Percentiles rank a stretch among this genome's conserved stretches.
Conservation (phyloP, 2,113 vertebrate genomes). For the Thamnophis sirtalis region DNA sequence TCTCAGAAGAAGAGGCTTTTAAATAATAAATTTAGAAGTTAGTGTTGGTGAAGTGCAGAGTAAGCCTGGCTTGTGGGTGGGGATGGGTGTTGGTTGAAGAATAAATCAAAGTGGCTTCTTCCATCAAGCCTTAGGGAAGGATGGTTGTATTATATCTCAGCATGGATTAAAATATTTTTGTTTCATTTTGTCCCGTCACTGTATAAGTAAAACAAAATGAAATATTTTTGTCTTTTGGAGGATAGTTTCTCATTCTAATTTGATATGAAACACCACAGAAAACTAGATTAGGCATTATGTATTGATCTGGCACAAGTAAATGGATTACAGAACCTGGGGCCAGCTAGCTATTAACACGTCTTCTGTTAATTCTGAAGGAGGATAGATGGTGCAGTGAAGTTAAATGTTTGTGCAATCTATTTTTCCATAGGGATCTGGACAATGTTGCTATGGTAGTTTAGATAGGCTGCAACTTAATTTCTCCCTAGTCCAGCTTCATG, state of each 20-base stretch:
- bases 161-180: neutral
- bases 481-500: slow-evolving; percentile 1
- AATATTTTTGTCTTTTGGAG: neutral
- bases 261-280: neutral
- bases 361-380: neutral
- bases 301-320: neutral
- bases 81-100: neutral
- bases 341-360: neutral
- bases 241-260: neutral
- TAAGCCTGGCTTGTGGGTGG: neutral
- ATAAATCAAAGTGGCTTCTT: neutral
- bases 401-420: neutral
- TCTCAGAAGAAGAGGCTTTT: neutral
- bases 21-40: neutral
- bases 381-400: neutral
- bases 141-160: too few species aligned
- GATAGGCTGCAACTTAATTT: slow-evolving; percentile 11
- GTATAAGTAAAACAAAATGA: neutral
- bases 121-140: neutral
- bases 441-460: fast-evolving
- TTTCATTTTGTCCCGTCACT: neutral
- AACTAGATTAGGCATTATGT: neutral
- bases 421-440: fast-evolving
- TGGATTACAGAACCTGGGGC: fast-evolving
- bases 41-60: neutral